A percentile compares a stretch with the other conserved stretches of the same genome.
These are phyloP conservation scores for Pleuronectes platessa DNA, from an alignment of 2,113 vertebrate species.

Conservation along the genomic window DNA sequence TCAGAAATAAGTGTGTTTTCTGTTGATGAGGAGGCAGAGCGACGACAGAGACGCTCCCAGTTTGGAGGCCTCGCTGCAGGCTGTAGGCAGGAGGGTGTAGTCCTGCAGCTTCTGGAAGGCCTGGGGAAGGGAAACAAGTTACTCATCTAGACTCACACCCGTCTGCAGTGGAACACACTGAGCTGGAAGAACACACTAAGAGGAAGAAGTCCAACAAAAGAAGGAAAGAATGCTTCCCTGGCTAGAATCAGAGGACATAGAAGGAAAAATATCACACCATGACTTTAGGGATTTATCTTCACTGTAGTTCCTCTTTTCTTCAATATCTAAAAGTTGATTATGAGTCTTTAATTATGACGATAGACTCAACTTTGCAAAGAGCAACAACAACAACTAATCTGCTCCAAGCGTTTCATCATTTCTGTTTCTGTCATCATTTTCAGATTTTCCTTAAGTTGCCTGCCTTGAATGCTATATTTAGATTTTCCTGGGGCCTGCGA, in stretches of 20 bases:
- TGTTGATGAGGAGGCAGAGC: slow-evolving; percentile 91
- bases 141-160: background rate
- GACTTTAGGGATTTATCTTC: background rate
- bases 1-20: slow-evolving; percentile 80
- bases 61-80: slow-evolving; percentile 89
- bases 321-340: too few species aligned
- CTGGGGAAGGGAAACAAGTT: slow-evolving; percentile 65
- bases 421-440: too few species aligned
- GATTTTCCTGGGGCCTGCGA: background rate
- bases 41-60: slow-evolving; percentile 88
- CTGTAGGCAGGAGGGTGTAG: slow-evolving; percentile 89
- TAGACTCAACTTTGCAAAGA: too few species aligned
- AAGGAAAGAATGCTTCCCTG: slow-evolving; percentile 26
- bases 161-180: background rate
- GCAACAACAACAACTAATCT: too few species aligned
- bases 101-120: slow-evolving; percentile 90
- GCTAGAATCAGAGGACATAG: background rate
- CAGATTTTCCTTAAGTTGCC: too few species aligned
- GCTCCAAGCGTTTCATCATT: too few species aligned
- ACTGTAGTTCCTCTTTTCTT: too few species aligned
- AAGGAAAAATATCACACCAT: background rate
- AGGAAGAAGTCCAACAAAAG: background rate
- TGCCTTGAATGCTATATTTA: background rate
- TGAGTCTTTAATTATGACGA: too few species aligned
- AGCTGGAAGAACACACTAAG: background rate